Percentiles rank a stretch among this genome's conserved stretches.
Conservation (phyloP, 1,140 invertebrate species). For the Heterodera carotae region DNA sequence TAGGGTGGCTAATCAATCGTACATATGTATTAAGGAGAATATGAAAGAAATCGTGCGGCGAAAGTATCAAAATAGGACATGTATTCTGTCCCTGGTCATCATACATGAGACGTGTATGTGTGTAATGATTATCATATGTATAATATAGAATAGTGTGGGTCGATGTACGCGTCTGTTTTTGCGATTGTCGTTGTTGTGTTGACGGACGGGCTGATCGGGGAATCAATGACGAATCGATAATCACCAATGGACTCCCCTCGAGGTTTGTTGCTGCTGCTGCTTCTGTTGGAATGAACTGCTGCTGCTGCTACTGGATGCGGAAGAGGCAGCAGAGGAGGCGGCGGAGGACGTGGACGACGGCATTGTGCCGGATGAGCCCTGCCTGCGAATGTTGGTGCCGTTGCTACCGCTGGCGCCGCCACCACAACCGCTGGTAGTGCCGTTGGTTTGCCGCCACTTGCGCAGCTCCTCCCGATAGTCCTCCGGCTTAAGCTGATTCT, state of each 20-base stretch:
- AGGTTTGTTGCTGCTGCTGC: neutral
- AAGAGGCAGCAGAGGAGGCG: conserved; percentile 4
- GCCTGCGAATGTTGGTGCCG: neutral
- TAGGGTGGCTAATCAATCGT: too few species aligned
- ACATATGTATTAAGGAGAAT: too few species aligned
- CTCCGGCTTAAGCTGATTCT: conserved; percentile 87
- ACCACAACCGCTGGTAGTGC: too few species aligned
- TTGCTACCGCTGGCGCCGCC: neutral
- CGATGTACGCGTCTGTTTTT: too few species aligned
- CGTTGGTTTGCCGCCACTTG: conserved; percentile 75
- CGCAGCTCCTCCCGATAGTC: conserved; percentile 80
- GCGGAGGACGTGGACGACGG: neutral
- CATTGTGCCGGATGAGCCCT: conserved; percentile 13
- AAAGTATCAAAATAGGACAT: too few species aligned
- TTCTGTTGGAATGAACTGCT: neutral
- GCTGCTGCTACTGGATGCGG: neutral
- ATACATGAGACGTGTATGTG: too few species aligned
- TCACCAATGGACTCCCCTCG: neutral
- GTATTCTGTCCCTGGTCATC: too few species aligned
- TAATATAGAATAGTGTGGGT: too few species aligned
- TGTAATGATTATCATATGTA: too few species aligned
- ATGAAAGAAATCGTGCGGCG: too few species aligned
- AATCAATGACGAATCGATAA: too few species aligned
- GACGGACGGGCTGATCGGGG: too few species aligned
- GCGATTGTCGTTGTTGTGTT: neutral